Evolutionary conservation across 1,140 invertebrate species (phyloP), one percentile per base, ranked within the genome.

Genomic region (Philotrypesis tridentata): DNA sequence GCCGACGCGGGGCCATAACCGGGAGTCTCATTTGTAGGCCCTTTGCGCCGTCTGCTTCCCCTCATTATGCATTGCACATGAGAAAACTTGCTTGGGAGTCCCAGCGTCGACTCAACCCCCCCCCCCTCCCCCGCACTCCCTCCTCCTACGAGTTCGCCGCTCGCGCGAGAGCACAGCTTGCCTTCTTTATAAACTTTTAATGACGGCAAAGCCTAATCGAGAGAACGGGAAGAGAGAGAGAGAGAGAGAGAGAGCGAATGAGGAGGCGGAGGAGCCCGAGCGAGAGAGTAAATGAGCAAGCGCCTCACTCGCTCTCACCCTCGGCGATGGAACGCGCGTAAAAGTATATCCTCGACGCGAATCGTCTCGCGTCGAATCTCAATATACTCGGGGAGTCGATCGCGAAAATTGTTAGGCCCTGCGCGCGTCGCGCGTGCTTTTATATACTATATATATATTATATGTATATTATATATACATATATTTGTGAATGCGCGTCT

Each of bases 181-280:
- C 86, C 90, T 91, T 91, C 89, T 91, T 92, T 91, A 91, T 92
- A 92, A 92, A 92, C 90, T 92, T 92, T 92, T 92, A 92, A 92
- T 92, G 91, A 92, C 89, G 90, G 89, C 87, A 88, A 90, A 91
- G 89, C 90, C 90, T 91, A 92, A 92, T 91, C 90, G 90, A 89
- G 85, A 88, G 85, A 90, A 87, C 85, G 86, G 85, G 79, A 12
- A 43, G 71, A 74, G 79, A 80, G 81, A 9, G 29, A 71, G 23
- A 23, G 48, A 55, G 71, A 55, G 48, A 68, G 65, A 71, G 60
- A 14, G 48, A 40, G 72, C 43, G n/a, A 60, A 55, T 55, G 48
- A 55, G 70, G 70, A 72, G 31, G 23, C 9, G 31, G n/a, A 76
- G 31, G 65, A 61, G 17, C 11, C 27, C 33, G 17, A 61, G 60